Evolutionary conservation across 2,888 invertebrate species (phyloP), one percentile per base, ranked within the genome.

Genomic region (Sialis fuliginosa): DNA sequence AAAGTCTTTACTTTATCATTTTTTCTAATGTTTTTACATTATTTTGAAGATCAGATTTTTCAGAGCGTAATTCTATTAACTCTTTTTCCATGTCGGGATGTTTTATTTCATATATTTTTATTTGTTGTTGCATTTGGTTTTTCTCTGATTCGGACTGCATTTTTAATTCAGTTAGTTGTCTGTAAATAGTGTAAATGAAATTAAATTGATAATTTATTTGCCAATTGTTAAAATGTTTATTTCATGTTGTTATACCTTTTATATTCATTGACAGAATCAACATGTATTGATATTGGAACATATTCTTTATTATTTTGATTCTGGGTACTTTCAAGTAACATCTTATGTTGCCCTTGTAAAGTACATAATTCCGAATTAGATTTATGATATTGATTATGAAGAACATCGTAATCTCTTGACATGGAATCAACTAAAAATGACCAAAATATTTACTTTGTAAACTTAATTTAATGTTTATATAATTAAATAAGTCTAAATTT

Each of bases 151-250:
- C 74, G 58, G 86, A 84, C 50, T 84, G 81, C 33, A 68, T 65
- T 58, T 83, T 84, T 2, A 87, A 60, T 55, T 87, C 83, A 60
- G 86, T 84, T 52, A 85, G 71, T 55, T 84, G 69, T 47, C 78
- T 79, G 54, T 42, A 62, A 58, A 45, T 39, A 41, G 22, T 7
- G 5, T n/a, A 12, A 39, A 9, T 13, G 9, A 10, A 12, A 6
- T 10, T 12, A 39, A 39, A 39, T 39, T 10, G n/a, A 13, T 12
- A 39, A 10, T 6, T 22, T 22, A 22, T 22, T 22, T 22, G 22
- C 4, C 22, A 22, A 22, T 22, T 22, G 22, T 13, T 13, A 12
- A 39, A 39, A 12, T 13, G n/a, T n/a, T n/a, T n/a, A n/a, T n/a
- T n/a, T n/a, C n/a, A n/a, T n/a, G 13, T 39, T 6, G 40, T 31